phyloP scores from a whole-genome alignment of 2,888 invertebrate species.

The Vanessa cardui region DNA sequence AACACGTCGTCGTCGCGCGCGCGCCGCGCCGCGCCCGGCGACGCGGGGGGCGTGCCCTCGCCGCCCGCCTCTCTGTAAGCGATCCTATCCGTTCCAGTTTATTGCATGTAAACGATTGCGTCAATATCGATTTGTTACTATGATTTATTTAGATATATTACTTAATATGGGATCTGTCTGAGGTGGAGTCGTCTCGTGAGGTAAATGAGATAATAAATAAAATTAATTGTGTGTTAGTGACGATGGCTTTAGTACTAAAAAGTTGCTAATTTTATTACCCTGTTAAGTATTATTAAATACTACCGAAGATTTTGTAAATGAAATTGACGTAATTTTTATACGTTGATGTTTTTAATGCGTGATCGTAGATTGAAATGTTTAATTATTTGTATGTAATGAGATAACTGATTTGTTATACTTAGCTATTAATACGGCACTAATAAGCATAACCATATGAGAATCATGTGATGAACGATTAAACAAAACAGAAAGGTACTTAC shows the following conservation, averaged over 20 bases:
- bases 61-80: constrained; percentile 50
- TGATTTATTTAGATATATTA: background rate
- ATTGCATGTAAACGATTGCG: background rate
- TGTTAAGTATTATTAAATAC: no score
- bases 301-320: no score
- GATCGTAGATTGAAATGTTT: background rate
- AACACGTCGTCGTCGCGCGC: constrained; percentile 89
- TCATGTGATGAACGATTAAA: background rate
- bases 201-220: no score
- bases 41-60: constrained; percentile 79
- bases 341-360: background rate
- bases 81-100: no score
- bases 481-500: constrained; percentile 17
- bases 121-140: background rate
- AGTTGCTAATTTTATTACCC: no score
- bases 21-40: constrained; percentile 81
- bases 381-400: background rate
- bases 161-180: background rate
- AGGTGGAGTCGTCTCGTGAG: no score
- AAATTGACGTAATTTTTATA: no score
- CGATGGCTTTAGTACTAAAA: no score
- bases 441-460: background rate
- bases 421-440: constrained; percentile 5
- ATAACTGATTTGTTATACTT: constrained; percentile 1
- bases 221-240: no score